Evolutionary conservation across 1,140 invertebrate genomes (phyloP), one percentile per base, ranked within the genome.

Genomic region (Eciton burchellii): DNA sequence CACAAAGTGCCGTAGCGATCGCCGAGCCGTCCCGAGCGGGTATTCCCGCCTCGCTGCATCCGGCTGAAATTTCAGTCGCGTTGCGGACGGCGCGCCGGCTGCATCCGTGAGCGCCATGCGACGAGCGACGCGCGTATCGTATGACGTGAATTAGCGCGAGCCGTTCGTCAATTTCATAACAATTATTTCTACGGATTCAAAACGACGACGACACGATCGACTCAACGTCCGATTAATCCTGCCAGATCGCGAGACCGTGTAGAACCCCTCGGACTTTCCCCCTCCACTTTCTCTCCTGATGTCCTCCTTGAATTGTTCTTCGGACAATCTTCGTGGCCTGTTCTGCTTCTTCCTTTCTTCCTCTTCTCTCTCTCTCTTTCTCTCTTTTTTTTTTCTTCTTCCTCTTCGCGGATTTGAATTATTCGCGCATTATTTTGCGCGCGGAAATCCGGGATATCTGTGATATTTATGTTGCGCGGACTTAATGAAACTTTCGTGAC

Each of bases 21-120:
- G 14, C 21, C 35, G 45, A 62, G 70, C 65, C 62, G 62, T 63
- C 47, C 14, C 24, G 63, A 45, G 21, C n/a, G n/a, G 16, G 24
- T 71, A 84, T 65, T 81, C 6, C 62, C 77, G 68, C 47, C n/a
- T 79, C 45, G 56, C 35, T 41, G 63, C 43, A 74, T 57, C 52
- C 73, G 77, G 84, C 84, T 91, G 89, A 91, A 91, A 91, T 92
- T 92, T 89, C 88, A 91, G 84, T 82, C 72, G 68, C 47, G 9
- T 35, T n/a, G 52, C 14, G 35, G 29, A 21, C 16, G 60, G 60
- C 62, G 16, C 21, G 45, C 57, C 11, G 45, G 49, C 16, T 54
- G 49, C 84, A 88, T 85, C 79, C 82, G 76, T 60, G n/a, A n/a
- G 26, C 35, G 6, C 49, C 83, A 81, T 83, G 84, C 86, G 88